Base-by-base conservation (phyloP, 2,888 invertebrate genomes). In the Onthophagus sagittarius region DNA sequence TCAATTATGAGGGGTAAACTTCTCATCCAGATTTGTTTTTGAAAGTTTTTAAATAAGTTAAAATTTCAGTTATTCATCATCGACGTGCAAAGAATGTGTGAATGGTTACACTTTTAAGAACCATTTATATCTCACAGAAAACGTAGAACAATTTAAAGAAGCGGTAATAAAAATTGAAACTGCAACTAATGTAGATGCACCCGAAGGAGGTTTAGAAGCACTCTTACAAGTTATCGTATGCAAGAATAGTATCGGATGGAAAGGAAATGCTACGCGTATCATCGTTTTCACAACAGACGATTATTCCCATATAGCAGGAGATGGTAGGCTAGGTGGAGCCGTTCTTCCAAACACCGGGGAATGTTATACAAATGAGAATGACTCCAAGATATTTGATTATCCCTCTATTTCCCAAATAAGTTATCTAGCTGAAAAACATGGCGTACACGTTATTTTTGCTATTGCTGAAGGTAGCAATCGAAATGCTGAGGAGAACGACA, bases 131-230 rank as follows among this genome's bases (percentile, higher is more conserved):
- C 84, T 96, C 65, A 90, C 89, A 7, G 83, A 85, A 5, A 86
- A 93, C 76, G 86, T 89, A 2, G 77, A 82, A 0, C 79, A 76
- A 62, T 90, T 90, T 78, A 79, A 85, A 77, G 75, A 78, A 0
- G 78, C 82, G 67, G 85, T 91, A 0, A 75, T 69, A 0, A 77
- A 81, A 0, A 86, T 87, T 0, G 76, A 82, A 3, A 82, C 86
- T 31, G 89, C 89, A 0, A 83, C 82, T 0, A 91, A 90, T 83
- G 81, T 91, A 72, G 84, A 84, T 74, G 74, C 82, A 7, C 85
- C 85, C 0, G 96, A 96, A 85, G 95, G 95, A 6, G 94, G 95
- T 0, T 89, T 97, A 69, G 96, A 97, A 83, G 97, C 94, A 3
- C 87, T 97, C 33, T 93, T 96, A 87, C 97, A 96, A 85, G 93